Percentiles rank a stretch among this genome's conserved stretches.
phyloP scores from a whole-genome alignment of 2,113 vertebrate genomes.

The Sigmodon hispidus region DNA sequence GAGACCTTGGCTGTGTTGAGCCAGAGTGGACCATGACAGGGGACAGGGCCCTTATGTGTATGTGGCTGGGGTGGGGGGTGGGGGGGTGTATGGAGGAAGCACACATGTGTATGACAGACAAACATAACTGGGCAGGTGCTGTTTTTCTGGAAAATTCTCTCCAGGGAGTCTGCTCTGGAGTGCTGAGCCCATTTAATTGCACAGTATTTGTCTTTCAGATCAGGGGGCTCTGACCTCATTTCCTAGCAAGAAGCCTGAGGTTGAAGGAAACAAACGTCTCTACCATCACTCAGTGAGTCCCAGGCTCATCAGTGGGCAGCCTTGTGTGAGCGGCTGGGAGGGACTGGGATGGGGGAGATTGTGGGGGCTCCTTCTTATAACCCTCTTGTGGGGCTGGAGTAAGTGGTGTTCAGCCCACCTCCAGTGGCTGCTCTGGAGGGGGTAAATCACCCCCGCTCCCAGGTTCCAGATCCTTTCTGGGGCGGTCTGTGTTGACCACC shows the following conservation, averaged over 20 bases:
- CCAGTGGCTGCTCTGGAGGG: not conserved
- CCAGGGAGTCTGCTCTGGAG: not conserved
- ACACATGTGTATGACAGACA: not conserved
- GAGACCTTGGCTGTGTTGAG: not conserved
- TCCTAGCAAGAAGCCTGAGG: not conserved
- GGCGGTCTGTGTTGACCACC: not conserved
- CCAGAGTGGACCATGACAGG: not conserved
- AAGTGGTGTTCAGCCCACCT: not conserved
- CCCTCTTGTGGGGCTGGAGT: not conserved
- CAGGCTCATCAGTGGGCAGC: rapidly evolving
- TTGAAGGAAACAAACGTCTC: not conserved
- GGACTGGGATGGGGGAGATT: not conserved
- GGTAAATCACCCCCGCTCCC: not conserved
- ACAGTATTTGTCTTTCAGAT: not conserved
- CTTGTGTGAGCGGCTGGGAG: not conserved
- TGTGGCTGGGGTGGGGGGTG: not conserved
- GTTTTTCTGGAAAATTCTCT: no score
- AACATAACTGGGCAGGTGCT: not conserved
- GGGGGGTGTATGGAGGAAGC: not conserved
- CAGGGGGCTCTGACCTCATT: not conserved
- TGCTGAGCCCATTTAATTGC: not conserved
- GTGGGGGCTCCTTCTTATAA: not conserved
- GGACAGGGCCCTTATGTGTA: no score
- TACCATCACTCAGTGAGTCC: not conserved
- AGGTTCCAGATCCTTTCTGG: not conserved